Evolutionary conservation across 2,888 invertebrate species (phyloP).

Genomic region (Argyresthia albistria): DNA sequence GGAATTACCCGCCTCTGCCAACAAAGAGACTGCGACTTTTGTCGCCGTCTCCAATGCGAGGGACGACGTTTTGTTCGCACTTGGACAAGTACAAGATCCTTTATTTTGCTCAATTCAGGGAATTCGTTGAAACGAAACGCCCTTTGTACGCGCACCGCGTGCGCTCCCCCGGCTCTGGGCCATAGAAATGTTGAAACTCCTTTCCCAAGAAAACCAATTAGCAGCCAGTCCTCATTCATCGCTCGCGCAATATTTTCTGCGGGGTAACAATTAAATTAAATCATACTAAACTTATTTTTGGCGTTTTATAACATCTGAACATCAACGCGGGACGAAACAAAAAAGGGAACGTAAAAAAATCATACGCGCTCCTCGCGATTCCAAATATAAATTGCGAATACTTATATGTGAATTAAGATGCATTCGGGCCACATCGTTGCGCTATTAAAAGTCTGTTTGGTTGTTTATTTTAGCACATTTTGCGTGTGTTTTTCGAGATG

Average conservation of each 20-base stretch:
- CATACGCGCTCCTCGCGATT: slow-evolving; percentile 35
- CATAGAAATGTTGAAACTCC: not conserved
- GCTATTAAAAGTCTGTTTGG: slow-evolving; percentile 64
- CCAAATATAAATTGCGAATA: slow-evolving; percentile 46
- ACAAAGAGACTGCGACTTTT: slow-evolving; percentile 64
- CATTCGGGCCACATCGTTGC: slow-evolving; percentile 50
- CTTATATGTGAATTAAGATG: slow-evolving; percentile 58
- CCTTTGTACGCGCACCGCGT: slow-evolving; percentile 41
- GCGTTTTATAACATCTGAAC: slow-evolving; percentile 33
- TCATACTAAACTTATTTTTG: slow-evolving; percentile 1
- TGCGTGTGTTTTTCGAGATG: slow-evolving; percentile 63
- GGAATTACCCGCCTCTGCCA: slow-evolving; percentile 25
- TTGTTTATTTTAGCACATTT: slow-evolving; percentile 71
- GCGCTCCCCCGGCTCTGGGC: slow-evolving; percentile 27
- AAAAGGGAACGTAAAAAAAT: slow-evolving; percentile 43
- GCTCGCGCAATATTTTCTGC: slow-evolving; percentile 6
- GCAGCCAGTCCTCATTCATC: slow-evolving; percentile 35
- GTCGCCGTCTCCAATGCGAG: slow-evolving; percentile 44
- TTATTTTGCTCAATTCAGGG: slow-evolving; percentile 38
- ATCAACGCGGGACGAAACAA: slow-evolving; percentile 26
- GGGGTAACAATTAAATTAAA: slow-evolving; percentile 5
- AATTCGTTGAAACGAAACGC: slow-evolving; percentile 54
- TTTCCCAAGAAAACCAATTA: slow-evolving; percentile 31
- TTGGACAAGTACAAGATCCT: slow-evolving; percentile 33
- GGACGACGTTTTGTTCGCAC: slow-evolving; percentile 46